Conservation (phyloP, 64 coral and sea anemone species). For the Exaiptasia diaphana region DNA sequence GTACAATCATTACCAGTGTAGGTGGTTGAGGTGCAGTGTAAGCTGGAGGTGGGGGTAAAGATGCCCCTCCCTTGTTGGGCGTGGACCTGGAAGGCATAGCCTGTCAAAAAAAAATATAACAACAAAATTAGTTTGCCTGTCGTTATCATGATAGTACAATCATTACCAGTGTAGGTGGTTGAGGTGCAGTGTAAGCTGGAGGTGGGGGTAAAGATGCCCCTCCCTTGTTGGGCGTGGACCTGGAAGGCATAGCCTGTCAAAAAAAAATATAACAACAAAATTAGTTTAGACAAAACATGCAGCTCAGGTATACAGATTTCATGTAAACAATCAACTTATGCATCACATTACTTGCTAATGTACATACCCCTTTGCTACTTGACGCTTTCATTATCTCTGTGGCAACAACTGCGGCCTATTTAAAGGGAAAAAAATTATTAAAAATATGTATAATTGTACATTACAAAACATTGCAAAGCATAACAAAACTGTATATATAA, state of each 20-base stretch:
- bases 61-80: slow-evolving; percentile 16
- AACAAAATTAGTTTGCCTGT: too few relatives aligned
- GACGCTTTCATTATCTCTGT: slow-evolving; percentile 93
- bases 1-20: slow-evolving; percentile 34
- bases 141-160: too few relatives aligned
- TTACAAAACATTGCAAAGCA: too few relatives aligned
- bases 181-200: slow-evolving; percentile 67
- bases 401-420: slow-evolving; percentile 83
- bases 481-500: too few relatives aligned
- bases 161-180: slow-evolving; percentile 57
- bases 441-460: too few relatives aligned
- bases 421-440: too few relatives aligned
- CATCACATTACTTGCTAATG: neutral
- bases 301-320: neutral
- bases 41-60: slow-evolving; percentile 72
- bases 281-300: neutral
- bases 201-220: slow-evolving; percentile 67
- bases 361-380: slow-evolving; percentile 68
- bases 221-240: slow-evolving; percentile 11
- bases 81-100: slow-evolving; percentile 74
- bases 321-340: neutral
- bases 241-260: slow-evolving; percentile 81
- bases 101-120: slow-evolving; percentile 10
- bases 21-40: slow-evolving; percentile 75
- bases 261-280: neutral